Evolutionary conservation across 1,140 invertebrate genomes (phyloP).

Genomic region (Conus betulinus): DNA sequence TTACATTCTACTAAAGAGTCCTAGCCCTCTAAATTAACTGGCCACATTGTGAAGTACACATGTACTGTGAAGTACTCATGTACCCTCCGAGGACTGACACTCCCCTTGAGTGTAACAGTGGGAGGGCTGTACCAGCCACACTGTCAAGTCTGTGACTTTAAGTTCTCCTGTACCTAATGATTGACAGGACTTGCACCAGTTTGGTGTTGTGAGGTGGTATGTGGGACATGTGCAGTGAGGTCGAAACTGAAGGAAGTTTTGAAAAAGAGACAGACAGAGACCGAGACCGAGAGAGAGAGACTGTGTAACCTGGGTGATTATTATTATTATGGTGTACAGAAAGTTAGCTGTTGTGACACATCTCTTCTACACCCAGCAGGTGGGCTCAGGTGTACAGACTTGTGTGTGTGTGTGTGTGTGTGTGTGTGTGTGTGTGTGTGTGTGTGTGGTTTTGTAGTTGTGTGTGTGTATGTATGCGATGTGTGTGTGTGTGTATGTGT

Average conservation of each 20-base stretch:
- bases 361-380: background rate
- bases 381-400: background rate
- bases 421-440: no score
- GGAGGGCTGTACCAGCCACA: no score
- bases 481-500: no score
- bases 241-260: background rate
- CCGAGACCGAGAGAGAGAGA: background rate
- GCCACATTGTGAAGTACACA: no score
- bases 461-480: background rate
- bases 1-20: no score
- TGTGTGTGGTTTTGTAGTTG: background rate
- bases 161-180: no score
- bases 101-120: no score
- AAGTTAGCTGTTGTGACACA: background rate
- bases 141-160: no score
- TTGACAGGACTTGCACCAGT: no score
- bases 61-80: no score
- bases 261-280: background rate
- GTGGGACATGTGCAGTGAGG: background rate
- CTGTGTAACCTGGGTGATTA: background rate
- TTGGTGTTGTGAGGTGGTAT: background rate
- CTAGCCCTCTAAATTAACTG: no score
- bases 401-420: constrained; percentile 9
- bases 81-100: no score
- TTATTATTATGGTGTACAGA: background rate